Percentiles rank a stretch among this genome's conserved stretches.
phyloP scores from a whole-genome alignment of 2,888 invertebrate genomes.

The Scotopteryx bipunctaria region DNA sequence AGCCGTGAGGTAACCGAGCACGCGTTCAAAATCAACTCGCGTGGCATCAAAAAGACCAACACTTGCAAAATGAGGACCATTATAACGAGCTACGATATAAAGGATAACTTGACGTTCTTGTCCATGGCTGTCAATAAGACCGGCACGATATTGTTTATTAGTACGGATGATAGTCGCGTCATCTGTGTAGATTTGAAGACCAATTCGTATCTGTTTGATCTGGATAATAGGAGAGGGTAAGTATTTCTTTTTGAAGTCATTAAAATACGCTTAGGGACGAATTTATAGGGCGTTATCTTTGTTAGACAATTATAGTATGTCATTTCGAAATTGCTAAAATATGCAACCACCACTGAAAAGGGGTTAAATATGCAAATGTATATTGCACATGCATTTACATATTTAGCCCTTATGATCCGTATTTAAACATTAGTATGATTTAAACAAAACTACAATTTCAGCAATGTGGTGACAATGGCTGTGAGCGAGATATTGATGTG shows the following conservation, averaged over 20 bases:
- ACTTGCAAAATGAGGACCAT: conserved; percentile 53
- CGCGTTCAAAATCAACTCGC: conserved; percentile 51
- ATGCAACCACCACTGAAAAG: too few species aligned
- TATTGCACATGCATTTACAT: too few species aligned
- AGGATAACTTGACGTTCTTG: conserved; percentile 60
- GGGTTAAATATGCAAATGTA: too few species aligned
- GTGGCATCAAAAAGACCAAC: conserved; percentile 48
- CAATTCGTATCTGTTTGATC: conserved; percentile 60
- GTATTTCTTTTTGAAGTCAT: too few species aligned
- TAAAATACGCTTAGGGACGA: too few species aligned
- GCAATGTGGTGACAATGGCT: conserved; percentile 72
- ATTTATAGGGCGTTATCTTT: too few species aligned
- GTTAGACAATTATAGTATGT: too few species aligned
- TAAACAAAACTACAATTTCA: conserved; percentile 43
- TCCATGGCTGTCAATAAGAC: conserved; percentile 69
- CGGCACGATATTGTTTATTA: conserved; percentile 68
- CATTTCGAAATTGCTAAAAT: too few species aligned
- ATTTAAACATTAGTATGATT: too few species aligned
- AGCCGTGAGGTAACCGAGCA: conserved; percentile 64
- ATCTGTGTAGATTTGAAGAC: conserved; percentile 70
- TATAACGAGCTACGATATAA: conserved; percentile 57
- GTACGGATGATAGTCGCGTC: conserved; percentile 72
- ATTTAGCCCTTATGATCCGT: too few species aligned
- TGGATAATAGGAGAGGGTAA: conserved; percentile 76
- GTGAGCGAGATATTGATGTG: conserved; percentile 64